Conservation (phyloP, 2,113 vertebrate genomes). For the Macrotis lagotis region DNA sequence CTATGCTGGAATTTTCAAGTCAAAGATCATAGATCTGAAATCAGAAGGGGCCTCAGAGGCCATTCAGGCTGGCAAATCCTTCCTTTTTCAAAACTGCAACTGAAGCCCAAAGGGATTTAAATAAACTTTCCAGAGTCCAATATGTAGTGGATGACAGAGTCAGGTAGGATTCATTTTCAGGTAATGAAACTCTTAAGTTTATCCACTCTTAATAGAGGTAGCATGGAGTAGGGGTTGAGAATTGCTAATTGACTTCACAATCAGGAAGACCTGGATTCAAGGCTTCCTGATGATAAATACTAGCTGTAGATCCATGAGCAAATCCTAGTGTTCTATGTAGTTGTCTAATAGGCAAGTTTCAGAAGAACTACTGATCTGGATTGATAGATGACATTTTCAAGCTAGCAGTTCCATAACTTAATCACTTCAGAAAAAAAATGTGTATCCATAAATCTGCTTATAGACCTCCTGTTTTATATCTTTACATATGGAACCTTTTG, state of each 20-base stretch:
- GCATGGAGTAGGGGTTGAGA: background rate
- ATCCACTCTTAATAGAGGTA: background rate
- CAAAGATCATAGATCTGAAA: no score
- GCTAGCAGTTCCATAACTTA: background rate
- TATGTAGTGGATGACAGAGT: background rate
- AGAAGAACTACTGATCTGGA: background rate
- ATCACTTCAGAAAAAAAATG: slow-evolving; percentile 22
- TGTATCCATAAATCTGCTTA: background rate
- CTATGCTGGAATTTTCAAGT: no score
- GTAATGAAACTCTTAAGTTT: background rate
- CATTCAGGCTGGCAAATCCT: background rate
- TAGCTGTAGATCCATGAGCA: background rate
- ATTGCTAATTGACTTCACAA: background rate
- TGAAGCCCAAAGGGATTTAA: background rate
- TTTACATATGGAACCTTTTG: background rate
- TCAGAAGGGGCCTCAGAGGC: no score
- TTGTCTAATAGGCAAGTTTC: background rate
- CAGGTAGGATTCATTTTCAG: background rate
- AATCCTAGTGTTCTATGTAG: background rate
- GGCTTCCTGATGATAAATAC: background rate
- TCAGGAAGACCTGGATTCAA: background rate
- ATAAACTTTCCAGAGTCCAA: background rate
- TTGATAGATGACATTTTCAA: background rate
- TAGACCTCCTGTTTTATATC: background rate
- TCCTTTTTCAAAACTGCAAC: background rate